Evolutionary conservation across 2,888 invertebrate genomes (phyloP).

Genomic region (Pollenia griseotomentosa): DNA sequence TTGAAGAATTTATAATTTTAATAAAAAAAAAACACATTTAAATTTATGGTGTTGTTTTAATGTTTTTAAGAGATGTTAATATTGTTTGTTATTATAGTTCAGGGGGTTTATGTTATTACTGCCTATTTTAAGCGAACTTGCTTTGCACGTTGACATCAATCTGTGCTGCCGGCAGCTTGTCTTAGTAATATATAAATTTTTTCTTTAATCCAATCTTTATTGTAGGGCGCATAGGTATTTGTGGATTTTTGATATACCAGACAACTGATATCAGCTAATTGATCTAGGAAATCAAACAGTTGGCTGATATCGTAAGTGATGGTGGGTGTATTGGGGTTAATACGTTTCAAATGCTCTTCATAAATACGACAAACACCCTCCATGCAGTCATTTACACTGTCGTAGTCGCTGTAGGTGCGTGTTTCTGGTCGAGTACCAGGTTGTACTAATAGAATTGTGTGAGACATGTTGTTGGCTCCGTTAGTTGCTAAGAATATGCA

Average conservation of each 20-base stretch:
- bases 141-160: slow-evolving; percentile 63
- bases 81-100: slow-evolving; percentile 31
- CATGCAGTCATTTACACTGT: slow-evolving; percentile 98
- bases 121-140: background rate
- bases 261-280: slow-evolving; percentile 97
- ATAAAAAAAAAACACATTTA: slow-evolving; percentile 29
- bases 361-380: slow-evolving; percentile 99
- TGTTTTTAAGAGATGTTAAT: slow-evolving; percentile 29
- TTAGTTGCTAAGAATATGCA: background rate
- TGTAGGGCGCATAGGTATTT: slow-evolving; percentile 98
- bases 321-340: slow-evolving; percentile 97
- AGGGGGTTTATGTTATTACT: background rate
- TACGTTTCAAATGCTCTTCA: slow-evolving; percentile 97
- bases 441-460: slow-evolving; percentile 98
- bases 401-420: slow-evolving; percentile 98
- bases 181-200: slow-evolving; percentile 97
- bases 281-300: slow-evolving; percentile 98
- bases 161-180: slow-evolving; percentile 90
- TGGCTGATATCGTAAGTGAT: slow-evolving; percentile 99
- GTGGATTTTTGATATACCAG: slow-evolving; percentile 98
- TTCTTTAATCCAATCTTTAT: slow-evolving; percentile 99
- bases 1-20: slow-evolving; percentile 25
- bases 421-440: slow-evolving; percentile 97
- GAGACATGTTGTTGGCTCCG: slow-evolving; percentile 87
- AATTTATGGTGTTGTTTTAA: slow-evolving; percentile 18